Evolutionary conservation across 2,797 vertebrate genomes (phyloP).

Genomic region (Eulemur rubriventer): DNA sequence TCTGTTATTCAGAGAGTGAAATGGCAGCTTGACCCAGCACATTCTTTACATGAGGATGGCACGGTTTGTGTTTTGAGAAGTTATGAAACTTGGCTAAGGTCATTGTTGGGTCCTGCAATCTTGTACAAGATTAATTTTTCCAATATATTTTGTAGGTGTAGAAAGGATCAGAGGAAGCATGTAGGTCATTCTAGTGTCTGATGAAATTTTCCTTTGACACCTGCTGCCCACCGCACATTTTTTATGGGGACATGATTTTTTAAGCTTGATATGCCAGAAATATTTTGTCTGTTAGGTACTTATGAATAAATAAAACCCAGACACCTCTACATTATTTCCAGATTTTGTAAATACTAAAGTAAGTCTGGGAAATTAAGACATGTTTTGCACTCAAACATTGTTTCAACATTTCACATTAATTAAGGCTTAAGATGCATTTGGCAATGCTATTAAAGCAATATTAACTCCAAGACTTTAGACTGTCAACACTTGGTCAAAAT

Average conservation of each 20-base stretch:
- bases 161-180: slow-evolving; percentile 16
- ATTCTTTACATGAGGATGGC: slow-evolving; percentile 52
- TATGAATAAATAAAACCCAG: slow-evolving; percentile 34
- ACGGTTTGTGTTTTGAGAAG: slow-evolving; percentile 36
- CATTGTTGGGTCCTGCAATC: slow-evolving; percentile 46
- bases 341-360: slow-evolving; percentile 34
- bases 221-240: slow-evolving; percentile 25
- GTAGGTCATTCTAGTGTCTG: slow-evolving; percentile 43
- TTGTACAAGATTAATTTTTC: slow-evolving; percentile 72
- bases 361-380: slow-evolving; percentile 46
- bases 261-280: slow-evolving; percentile 7
- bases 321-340: slow-evolving; percentile 11
- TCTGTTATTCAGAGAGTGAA: slow-evolving; percentile 29
- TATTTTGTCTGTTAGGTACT: slow-evolving; percentile 47
- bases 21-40: slow-evolving; percentile 29
- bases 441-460: slow-evolving; percentile 62
- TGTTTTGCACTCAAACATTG: slow-evolving; percentile 33
- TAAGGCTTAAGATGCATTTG: slow-evolving; percentile 54
- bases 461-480: slow-evolving; percentile 61
- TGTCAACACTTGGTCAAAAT: slow-evolving; percentile 71
- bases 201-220: slow-evolving; percentile 72
- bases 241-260: background rate
- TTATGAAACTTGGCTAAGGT: slow-evolving; percentile 66
- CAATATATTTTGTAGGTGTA: slow-evolving; percentile 68
- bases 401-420: slow-evolving; percentile 65